phyloP scores from a whole-genome alignment of 2,113 vertebrate species.

The Ranitomeya imitator region DNA sequence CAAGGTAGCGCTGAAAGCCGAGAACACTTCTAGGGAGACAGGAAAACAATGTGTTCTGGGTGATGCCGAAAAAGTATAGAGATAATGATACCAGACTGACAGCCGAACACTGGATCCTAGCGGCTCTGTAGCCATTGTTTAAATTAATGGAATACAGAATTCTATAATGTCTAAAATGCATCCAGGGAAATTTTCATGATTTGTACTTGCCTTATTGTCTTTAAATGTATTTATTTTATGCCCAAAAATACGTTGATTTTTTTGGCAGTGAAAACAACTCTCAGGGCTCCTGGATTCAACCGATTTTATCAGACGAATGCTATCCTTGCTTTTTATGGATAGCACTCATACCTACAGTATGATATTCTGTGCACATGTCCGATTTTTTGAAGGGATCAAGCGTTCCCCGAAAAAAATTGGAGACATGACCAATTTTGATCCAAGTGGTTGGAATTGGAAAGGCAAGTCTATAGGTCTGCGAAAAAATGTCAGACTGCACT shows the following conservation, averaged over 20 bases:
- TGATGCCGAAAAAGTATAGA: not conserved
- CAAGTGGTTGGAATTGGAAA: too few relatives aligned
- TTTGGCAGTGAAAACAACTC: not conserved
- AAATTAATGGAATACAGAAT: not conserved
- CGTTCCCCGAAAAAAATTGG: too few relatives aligned
- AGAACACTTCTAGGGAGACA: not conserved
- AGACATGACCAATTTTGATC: too few relatives aligned
- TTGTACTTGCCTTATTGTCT: not conserved
- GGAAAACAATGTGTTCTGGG: not conserved
- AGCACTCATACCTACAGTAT: too few relatives aligned
- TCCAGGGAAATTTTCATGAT: not conserved
- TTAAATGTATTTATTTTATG: not conserved
- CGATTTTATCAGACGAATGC: too few relatives aligned
- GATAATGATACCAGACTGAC: not conserved
- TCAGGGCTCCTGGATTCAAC: too few relatives aligned
- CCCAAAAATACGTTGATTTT: not conserved
- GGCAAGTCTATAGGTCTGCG: too few relatives aligned
- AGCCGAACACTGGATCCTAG: not conserved
- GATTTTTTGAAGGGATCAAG: too few relatives aligned
- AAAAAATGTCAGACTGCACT: too few relatives aligned
- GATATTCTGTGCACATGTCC: too few relatives aligned
- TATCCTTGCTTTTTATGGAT: too few relatives aligned
- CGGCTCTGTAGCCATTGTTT: not conserved
- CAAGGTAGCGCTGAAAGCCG: not conserved
- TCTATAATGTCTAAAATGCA: slow-evolving; percentile 2